phyloP scores from a whole-genome alignment of 2,113 vertebrate genomes.

The Penelope pileata region DNA sequence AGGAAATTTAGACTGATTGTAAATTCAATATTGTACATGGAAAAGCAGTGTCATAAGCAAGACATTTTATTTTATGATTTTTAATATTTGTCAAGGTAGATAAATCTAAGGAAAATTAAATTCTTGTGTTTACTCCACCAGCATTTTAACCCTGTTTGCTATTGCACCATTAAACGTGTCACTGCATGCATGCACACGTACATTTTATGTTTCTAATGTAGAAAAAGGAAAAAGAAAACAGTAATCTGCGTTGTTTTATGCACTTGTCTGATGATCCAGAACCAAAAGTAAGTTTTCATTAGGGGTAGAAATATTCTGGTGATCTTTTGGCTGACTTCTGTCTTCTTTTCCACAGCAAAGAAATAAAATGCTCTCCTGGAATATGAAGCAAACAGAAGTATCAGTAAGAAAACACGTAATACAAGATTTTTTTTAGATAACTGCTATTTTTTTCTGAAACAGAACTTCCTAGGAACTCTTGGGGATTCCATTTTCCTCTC shows the following conservation, averaged over 20 bases:
- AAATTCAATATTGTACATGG: background rate
- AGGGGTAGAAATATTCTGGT: background rate
- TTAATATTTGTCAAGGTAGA: background rate
- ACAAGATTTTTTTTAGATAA: fast-evolving
- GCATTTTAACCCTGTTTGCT: background rate
- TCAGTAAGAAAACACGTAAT: background rate
- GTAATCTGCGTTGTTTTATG: background rate
- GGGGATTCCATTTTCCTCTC: background rate
- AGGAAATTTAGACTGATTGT: background rate
- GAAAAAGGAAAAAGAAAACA: background rate
- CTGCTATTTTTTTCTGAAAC: background rate
- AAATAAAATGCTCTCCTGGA: background rate
- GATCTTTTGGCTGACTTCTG: background rate
- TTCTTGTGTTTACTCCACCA: background rate
- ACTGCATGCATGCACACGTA: background rate
- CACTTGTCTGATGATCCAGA: background rate
- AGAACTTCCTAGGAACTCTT: background rate
- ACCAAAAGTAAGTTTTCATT: background rate
- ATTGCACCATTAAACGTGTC: background rate
- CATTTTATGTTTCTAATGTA: background rate
- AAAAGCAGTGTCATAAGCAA: background rate
- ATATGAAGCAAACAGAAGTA: conserved; percentile 30
- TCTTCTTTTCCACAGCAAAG: conserved; percentile 29
- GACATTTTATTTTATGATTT: background rate
- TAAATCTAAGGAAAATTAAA: background rate